phyloP scores from a whole-genome alignment of 2,797 vertebrate species.

The Catamblyrhynchus diadema region DNA sequence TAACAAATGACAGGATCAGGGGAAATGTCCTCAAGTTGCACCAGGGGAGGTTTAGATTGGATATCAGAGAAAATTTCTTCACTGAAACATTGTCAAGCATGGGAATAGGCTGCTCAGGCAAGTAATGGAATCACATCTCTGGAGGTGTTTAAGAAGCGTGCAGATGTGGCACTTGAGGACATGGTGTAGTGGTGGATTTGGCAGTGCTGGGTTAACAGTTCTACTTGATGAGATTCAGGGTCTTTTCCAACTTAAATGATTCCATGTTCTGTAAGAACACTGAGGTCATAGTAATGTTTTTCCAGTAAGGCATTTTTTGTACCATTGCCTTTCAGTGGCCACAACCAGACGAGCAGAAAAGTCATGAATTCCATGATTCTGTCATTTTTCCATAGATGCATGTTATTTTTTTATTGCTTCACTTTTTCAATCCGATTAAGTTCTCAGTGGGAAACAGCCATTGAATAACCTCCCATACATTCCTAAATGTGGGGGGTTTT shows the following conservation, averaged over 20 bases:
- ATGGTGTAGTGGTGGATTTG: background rate
- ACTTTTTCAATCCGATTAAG: background rate
- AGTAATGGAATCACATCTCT: background rate
- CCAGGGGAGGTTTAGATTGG: background rate
- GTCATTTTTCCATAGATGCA: background rate
- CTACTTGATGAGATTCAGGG: background rate
- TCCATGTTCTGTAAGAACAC: background rate
- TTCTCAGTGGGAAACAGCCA: background rate
- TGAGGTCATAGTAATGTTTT: background rate
- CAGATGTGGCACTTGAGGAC: background rate
- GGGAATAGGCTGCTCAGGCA: background rate
- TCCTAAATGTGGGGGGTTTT: background rate
- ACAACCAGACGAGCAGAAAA: background rate
- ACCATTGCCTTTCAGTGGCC: background rate
- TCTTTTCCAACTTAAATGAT: background rate
- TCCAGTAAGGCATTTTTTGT: background rate
- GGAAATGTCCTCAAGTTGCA: background rate
- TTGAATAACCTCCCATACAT: background rate
- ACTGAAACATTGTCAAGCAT: background rate
- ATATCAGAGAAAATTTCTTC: background rate
- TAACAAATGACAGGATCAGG: background rate
- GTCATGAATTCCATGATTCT: background rate
- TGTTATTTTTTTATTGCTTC: background rate
- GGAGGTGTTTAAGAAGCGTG: accelerated
- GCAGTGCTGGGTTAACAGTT: background rate